Conservation (phyloP, 2,797 vertebrate species). For the Liasis olivaceus region DNA sequence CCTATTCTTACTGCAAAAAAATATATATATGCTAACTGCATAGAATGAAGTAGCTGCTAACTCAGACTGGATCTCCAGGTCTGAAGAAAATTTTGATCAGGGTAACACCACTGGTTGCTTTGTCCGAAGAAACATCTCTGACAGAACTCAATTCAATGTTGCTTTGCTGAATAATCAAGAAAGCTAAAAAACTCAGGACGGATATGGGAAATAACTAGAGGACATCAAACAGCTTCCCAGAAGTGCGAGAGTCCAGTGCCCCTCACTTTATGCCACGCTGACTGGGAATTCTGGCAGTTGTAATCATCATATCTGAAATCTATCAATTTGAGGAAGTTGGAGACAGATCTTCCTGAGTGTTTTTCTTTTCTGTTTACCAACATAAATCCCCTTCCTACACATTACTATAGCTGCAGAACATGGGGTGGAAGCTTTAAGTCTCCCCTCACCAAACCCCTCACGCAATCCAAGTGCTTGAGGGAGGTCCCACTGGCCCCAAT, state of each 20-base stretch:
- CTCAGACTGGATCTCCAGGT: neutral
- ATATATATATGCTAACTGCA: neutral
- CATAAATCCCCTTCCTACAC: neutral
- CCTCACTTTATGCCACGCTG: neutral
- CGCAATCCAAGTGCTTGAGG: neutral
- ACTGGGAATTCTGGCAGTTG: neutral
- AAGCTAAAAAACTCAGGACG: neutral
- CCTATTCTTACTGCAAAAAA: neutral
- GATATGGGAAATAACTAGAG: neutral
- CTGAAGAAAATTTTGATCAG: neutral
- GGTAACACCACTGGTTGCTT: neutral
- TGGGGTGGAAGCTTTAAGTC: neutral
- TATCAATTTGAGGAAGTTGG: neutral
- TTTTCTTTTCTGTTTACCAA: neutral
- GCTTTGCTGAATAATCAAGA: conserved; percentile 4
- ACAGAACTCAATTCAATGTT: neutral
- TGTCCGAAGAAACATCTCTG: neutral
- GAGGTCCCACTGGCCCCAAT: neutral
- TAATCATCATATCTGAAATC: neutral
- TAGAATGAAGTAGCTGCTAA: neutral
- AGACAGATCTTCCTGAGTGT: neutral
- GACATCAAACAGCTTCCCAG: neutral
- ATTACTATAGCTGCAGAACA: neutral
- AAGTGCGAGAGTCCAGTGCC: neutral
- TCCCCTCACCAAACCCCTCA: neutral